Conservation (phyloP, 2,113 vertebrate species). For the Vireo altiloquus region DNA sequence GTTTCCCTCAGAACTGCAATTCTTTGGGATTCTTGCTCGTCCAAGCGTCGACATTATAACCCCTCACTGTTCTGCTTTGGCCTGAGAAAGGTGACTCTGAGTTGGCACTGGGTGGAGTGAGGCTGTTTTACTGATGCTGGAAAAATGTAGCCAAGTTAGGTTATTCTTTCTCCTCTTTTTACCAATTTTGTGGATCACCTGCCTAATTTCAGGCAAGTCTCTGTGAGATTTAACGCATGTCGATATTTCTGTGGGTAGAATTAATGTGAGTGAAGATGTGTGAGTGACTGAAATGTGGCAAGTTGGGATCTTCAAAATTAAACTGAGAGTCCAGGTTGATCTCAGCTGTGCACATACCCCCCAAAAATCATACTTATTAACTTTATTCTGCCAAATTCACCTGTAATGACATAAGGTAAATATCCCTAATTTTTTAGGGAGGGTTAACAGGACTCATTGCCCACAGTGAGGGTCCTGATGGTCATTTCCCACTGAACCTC, state of each 20-base stretch:
- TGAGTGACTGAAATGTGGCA: not conserved
- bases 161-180: not conserved
- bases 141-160: not conserved
- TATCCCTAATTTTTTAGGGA: not conserved
- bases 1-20: not conserved
- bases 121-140: accelerated
- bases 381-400: not conserved
- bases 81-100: not conserved
- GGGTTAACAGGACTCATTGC: not conserved
- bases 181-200: not conserved
- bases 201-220: not conserved
- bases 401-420: not conserved
- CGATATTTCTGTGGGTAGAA: not conserved
- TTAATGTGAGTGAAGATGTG: not conserved
- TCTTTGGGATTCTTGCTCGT: not conserved
- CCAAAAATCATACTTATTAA: not conserved
- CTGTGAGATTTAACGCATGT: not conserved
- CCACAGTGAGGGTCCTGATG: not conserved
- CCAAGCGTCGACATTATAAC: not conserved
- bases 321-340: not conserved
- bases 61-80: not conserved
- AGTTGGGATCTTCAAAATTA: not conserved
- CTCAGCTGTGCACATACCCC: not conserved
- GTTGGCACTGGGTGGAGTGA: not conserved
- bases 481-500: not conserved